Base-by-base conservation (phyloP, 2,797 vertebrate species). In the Sebastes itinus region DNA sequence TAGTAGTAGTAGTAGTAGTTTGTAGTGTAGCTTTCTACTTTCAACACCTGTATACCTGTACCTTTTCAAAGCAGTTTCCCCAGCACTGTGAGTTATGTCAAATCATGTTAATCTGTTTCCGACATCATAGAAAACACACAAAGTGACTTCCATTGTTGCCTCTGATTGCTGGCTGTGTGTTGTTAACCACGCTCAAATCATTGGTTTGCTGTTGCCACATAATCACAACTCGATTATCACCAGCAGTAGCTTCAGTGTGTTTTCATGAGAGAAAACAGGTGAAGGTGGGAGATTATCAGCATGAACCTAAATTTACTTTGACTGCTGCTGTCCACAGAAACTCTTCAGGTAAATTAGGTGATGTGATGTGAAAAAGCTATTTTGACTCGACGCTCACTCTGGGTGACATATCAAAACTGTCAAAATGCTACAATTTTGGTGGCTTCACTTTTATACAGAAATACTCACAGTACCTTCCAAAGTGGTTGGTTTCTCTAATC, bases 311-410 rank as follows among this genome's bases (percentile, higher is more conserved):
- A 60, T 68, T 5, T 63, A 58, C 46, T 78, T 75, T 64, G 14
- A 42, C 14, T 52, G 28, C 42, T 65, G 25, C 30, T 28, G 59
- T 52, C 49, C 38, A 30, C 72, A 64, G 46, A 33, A 73, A 59
- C 10, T 59, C 25, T 65, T 23, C 18, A 59, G 22, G 49, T 38
- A 54, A 66, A 49, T 59, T 22, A 56, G 35, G 23, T 14, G 9
- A 64, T 61, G 7, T 62, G 62, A 61, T 70, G 13, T 23, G 38
- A 69, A 76, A 76, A 66, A 67, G 28, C n/a, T 20, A 10, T 75
- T 73, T 59, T 59, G 22, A 67, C 46, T 78, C 20, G 7, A 32
- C 1, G 13, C 20, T 62, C 30, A 20, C 33, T 68, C 8, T 7
- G 30, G 23, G 38, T 54, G 27, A 42, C 8, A 59, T 5, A 54